Evolutionary conservation across 2,888 invertebrate genomes (phyloP).

Genomic region (Zelleria hepariella): DNA sequence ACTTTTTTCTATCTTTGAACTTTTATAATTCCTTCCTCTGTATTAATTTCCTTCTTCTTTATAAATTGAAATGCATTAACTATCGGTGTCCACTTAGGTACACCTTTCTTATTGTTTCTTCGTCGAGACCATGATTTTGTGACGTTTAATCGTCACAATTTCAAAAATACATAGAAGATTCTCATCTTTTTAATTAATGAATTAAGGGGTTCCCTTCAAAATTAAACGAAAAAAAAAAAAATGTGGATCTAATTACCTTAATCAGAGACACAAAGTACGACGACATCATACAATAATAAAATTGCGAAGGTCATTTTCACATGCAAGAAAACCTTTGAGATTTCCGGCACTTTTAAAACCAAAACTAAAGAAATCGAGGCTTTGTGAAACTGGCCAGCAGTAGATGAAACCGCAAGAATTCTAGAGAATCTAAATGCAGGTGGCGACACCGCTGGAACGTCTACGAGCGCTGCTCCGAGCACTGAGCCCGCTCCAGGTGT

Average conservation of each 20-base stretch:
- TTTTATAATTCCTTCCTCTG: background rate
- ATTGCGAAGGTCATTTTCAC: too few species aligned
- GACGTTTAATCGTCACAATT: background rate
- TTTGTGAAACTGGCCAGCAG: background rate
- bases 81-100: too few species aligned
- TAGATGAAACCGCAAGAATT: background rate
- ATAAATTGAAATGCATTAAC: too few species aligned
- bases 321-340: too few species aligned
- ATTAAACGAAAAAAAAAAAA: too few species aligned
- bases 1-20: background rate
- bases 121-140: background rate
- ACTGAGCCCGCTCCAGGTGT: constrained; percentile 38
- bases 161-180: background rate
- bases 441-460: constrained; percentile 49
- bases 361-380: background rate
- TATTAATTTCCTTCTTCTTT: background rate
- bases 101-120: too few species aligned
- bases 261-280: too few species aligned
- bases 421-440: constrained; percentile 34
- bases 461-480: constrained; percentile 32
- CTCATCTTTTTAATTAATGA: too few species aligned
- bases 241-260: too few species aligned
- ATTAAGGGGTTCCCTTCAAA: too few species aligned
- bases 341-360: too few species aligned
- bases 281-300: too few species aligned